Percentiles rank a stretch among this genome's conserved stretches.
These are phyloP conservation scores for Merops nubicus DNA, from an alignment of 2,113 vertebrate genomes.

Conservation along the genomic window DNA sequence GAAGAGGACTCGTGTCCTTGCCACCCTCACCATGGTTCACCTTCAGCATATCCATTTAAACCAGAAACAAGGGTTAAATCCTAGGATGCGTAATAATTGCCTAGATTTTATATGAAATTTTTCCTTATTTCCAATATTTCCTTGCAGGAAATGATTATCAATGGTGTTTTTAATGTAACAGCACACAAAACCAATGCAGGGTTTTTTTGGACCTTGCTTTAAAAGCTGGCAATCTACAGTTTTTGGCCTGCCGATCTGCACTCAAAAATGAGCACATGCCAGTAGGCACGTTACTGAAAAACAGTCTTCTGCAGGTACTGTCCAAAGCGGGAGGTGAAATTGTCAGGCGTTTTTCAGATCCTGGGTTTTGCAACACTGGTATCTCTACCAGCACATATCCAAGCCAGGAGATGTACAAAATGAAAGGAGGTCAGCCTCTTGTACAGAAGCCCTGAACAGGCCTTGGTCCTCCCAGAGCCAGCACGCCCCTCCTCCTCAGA, in stretches of 20 bases:
- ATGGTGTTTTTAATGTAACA: background rate
- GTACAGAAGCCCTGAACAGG: background rate
- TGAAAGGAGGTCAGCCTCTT: background rate
- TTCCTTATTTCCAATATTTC: no score
- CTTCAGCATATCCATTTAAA: background rate
- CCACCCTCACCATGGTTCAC: background rate
- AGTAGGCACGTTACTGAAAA: background rate
- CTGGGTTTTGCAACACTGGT: background rate
- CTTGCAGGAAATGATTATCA: background rate
- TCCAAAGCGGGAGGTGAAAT: background rate
- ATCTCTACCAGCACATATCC: background rate
- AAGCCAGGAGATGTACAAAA: background rate
- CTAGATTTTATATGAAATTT: no score
- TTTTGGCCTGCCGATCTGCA: background rate
- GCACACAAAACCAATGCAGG: background rate
- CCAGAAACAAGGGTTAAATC: background rate
- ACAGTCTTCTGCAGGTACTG: background rate
- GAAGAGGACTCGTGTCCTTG: background rate
- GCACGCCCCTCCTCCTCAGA: rapidly evolving
- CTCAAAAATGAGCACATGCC: background rate
- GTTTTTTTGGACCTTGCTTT: background rate
- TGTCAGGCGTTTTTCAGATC: background rate
- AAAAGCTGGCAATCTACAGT: background rate
- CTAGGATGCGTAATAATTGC: background rate
- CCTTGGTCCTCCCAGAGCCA: background rate